Evolutionary conservation across 2,113 vertebrate genomes (phyloP), one percentile per base, ranked within the genome.

Genomic region (Petrocephalus zakoni): DNA sequence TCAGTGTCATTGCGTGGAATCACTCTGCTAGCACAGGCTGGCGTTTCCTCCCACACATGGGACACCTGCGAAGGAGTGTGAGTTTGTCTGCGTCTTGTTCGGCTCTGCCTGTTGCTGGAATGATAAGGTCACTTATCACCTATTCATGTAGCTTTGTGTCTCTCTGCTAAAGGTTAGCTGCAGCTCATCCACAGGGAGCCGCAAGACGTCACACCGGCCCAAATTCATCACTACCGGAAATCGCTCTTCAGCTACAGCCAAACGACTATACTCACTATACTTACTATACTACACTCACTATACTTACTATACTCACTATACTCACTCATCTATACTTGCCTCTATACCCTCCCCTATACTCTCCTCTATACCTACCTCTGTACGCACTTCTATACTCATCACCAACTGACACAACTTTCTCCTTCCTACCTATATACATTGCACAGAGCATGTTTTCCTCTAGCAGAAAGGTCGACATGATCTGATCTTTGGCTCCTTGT

Each of bases 141-240:
- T 51, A 53, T 72, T 85, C 83, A 13, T 86, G 84, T 56, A 42
- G 37, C 52, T 46, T 81, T 88, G 53, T n/a, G 25, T 88, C 82
- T 52, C 42, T 49, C 49, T 4, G 29, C 4, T 53, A 68, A 56
- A 88, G 55, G 87, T 81, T 87, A 87, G n/a, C 37, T 49, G 22
- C 81, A 87, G 86, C 55, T 22, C 42, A 87, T 68, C 19, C 52
- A 87, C 42, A 25, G 17, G 11, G 21, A 15, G 22, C 42, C 22
- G 7, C 58, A 64, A 47, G 29, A 34, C 34, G 52, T 21, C 5
- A 81, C 17, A 81, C n/a, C 49, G 22, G n/a, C n/a, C 55, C 25
- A 22, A 55, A 88, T 88, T 37, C 25, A 47, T 78, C n/a, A 47
- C 87, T 52, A 17, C 25, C 29, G 8, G 15, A 78, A 81, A 88